phyloP scores from a whole-genome alignment of 2,888 invertebrate species.

The Athrips mouffetella region DNA sequence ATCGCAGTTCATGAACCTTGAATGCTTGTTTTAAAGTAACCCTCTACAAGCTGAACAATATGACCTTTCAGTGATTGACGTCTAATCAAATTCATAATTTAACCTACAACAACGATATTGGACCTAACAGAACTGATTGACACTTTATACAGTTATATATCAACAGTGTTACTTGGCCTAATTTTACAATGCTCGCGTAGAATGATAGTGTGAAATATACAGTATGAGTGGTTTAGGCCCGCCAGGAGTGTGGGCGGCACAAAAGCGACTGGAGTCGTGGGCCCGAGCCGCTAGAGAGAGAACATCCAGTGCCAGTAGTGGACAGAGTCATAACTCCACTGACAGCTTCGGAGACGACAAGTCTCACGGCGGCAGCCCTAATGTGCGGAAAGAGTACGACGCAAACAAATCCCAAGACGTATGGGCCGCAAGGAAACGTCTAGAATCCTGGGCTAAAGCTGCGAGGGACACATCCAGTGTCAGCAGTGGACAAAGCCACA shows the following conservation, averaged over 20 bases:
- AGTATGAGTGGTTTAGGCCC: slow-evolving; percentile 84
- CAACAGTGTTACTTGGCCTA: not conserved
- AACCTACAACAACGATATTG: slow-evolving; percentile 20
- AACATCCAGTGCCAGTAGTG: slow-evolving; percentile 75
- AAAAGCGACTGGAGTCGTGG: slow-evolving; percentile 87
- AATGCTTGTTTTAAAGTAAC: not conserved
- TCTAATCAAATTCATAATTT: not conserved
- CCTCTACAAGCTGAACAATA: not conserved
- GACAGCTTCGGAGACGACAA: slow-evolving; percentile 74
- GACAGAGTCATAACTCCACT: slow-evolving; percentile 76
- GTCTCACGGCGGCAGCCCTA: slow-evolving; percentile 61
- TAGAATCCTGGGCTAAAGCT: slow-evolving; percentile 87
- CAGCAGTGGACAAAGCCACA: slow-evolving; percentile 76
- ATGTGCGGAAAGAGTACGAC: slow-evolving; percentile 40
- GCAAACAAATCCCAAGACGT: slow-evolving; percentile 32
- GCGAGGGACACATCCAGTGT: slow-evolving; percentile 81
- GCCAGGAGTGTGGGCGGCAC: slow-evolving; percentile 86
- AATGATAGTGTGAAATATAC: slow-evolving; percentile 6
- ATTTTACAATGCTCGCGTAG: not conserved
- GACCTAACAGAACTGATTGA: slow-evolving; percentile 11
- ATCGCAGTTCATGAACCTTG: not conserved
- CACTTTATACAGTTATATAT: not conserved
- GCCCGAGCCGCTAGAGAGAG: slow-evolving; percentile 85
- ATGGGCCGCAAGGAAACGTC: slow-evolving; percentile 86
- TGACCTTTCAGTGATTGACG: not conserved